These are phyloP conservation scores for Tetanocera ferruginea DNA, from an alignment of 2,888 invertebrate species.

Conservation along the genomic window DNA sequence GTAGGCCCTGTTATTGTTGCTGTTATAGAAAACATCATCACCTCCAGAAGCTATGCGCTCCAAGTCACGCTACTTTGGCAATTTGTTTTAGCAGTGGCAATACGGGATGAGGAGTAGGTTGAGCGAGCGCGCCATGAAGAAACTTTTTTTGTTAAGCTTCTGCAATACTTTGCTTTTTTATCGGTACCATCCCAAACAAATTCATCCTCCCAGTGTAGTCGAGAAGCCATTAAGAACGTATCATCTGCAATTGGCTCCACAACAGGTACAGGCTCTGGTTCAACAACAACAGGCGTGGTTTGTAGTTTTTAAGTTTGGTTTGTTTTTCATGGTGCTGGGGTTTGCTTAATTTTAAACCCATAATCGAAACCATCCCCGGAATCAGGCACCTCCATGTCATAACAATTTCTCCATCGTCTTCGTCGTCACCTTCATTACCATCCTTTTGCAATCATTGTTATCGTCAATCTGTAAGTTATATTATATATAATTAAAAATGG, in stretches of 20 bases:
- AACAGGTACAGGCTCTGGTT: slow-evolving; percentile 62
- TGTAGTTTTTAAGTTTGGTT: slow-evolving; percentile 28
- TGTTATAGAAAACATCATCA: slow-evolving; percentile 99
- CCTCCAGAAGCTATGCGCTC: slow-evolving; percentile 96
- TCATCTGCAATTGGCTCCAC: slow-evolving; percentile 85
- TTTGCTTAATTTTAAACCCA: slow-evolving; percentile 77
- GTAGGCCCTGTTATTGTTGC: slow-evolving; percentile 86
- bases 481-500: too few species aligned
- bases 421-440: too few species aligned
- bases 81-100: slow-evolving; percentile 91
- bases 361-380: too few species aligned
- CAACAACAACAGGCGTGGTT: slow-evolving; percentile 48
- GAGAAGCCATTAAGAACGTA: slow-evolving; percentile 96
- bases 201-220: slow-evolving; percentile 98
- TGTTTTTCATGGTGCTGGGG: slow-evolving; percentile 60
- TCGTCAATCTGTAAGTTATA: too few species aligned
- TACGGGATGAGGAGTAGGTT: slow-evolving; percentile 83
- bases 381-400: too few species aligned
- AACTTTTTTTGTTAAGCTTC: slow-evolving; percentile 87
- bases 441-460: too few species aligned
- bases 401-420: too few species aligned
- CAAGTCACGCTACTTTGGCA: slow-evolving; percentile 90
- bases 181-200: slow-evolving; percentile 99
- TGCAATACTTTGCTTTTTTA: slow-evolving; percentile 90
- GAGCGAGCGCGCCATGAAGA: slow-evolving; percentile 84